A percentile compares a stretch with the other conserved stretches of the same genome.
These are phyloP conservation scores for Xestia ashworthii DNA, from an alignment of 2,888 invertebrate species.

Conservation along the genomic window DNA sequence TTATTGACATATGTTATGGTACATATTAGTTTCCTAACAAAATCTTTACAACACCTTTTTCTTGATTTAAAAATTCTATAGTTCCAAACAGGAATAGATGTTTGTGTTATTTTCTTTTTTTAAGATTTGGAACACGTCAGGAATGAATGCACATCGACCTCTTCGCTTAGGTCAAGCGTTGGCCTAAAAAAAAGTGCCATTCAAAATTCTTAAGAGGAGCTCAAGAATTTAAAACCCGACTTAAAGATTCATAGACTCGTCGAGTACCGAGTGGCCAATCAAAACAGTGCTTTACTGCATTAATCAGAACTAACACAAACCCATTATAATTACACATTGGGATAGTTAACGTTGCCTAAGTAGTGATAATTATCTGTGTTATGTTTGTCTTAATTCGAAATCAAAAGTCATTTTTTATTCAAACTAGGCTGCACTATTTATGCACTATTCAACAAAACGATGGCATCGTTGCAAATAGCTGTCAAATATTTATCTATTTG, in stretches of 20 bases:
- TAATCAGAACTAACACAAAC: not conserved
- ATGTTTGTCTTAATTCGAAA: not conserved
- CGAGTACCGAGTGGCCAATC: not conserved
- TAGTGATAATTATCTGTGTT: not conserved
- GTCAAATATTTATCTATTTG: too few relatives aligned
- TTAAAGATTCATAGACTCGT: slow-evolving; percentile 26
- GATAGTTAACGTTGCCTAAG: not conserved
- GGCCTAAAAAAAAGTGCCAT: slow-evolving; percentile 27
- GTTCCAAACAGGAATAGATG: not conserved
- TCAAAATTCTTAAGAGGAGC: slow-evolving; percentile 17
- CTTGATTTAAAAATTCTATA: not conserved
- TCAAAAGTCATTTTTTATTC: not conserved
- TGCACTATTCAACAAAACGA: not conserved
- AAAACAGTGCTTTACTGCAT: not conserved
- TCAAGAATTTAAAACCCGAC: slow-evolving; percentile 30
- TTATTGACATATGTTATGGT: too few relatives aligned
- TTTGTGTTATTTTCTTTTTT: not conserved
- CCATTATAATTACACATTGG: not conserved
- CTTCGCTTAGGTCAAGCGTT: slow-evolving; percentile 13
- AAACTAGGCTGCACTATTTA: not conserved
- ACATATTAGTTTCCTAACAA: not conserved
- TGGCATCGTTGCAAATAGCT: too few relatives aligned
- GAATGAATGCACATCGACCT: not conserved
- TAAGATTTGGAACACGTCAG: not conserved
- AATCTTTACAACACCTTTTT: not conserved